phyloP scores from a whole-genome alignment of 2,888 invertebrate species.

The Mythimna impura region DNA sequence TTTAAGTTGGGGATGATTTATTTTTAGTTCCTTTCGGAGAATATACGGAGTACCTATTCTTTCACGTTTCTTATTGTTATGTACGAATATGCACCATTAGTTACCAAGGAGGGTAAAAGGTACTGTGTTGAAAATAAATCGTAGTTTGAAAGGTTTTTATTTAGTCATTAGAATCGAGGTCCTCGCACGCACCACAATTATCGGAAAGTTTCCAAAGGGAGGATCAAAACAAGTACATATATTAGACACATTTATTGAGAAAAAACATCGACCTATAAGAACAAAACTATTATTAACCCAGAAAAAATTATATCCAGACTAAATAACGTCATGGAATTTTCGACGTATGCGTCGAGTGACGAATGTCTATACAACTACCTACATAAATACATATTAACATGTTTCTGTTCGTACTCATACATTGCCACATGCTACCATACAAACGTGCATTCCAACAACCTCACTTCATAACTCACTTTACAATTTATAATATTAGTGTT shows the following conservation, averaged over 20 bases:
- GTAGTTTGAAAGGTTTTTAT: background rate
- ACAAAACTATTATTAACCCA: background rate
- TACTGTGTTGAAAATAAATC: background rate
- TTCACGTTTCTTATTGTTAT: background rate
- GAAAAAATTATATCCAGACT: background rate
- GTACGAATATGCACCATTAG: background rate
- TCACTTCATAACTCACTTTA: constrained; percentile 33
- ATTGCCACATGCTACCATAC: background rate
- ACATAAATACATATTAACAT: background rate
- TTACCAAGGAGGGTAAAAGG: background rate
- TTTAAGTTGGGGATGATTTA: constrained; percentile 5
- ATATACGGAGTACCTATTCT: background rate
- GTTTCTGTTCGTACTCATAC: constrained; percentile 1
- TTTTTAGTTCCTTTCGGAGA: constrained; percentile 5
- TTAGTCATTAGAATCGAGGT: too few relatives aligned
- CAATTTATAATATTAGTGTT: constrained; percentile 27
- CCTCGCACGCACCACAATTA: too few relatives aligned
- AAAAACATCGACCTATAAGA: background rate
- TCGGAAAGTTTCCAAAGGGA: background rate
- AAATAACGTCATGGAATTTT: background rate
- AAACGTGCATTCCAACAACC: constrained; percentile 22
- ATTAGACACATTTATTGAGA: background rate
- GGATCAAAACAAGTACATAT: background rate
- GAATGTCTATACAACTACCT: background rate
- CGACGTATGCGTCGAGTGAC: background rate